Base-by-base conservation (phyloP, 2,797 vertebrate genomes). In the Myotis vivesi region DNA sequence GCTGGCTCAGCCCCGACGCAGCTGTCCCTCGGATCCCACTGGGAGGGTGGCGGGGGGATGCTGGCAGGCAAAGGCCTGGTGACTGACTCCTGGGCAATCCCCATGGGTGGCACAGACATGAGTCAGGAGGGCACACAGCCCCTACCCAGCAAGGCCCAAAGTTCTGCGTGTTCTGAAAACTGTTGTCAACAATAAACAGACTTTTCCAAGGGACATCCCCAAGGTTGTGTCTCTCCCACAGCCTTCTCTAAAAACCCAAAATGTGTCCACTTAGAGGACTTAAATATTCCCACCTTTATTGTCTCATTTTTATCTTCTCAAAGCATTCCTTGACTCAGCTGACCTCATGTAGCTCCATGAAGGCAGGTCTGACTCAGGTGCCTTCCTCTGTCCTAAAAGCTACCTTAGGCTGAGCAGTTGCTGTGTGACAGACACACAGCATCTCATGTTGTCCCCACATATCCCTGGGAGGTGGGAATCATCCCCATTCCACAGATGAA, bases 91-190 rank as follows among this genome's bases (percentile, higher is more conserved):
- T 44, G 73, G 77, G 85, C 73, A 36, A 1, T 53, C 41, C 83
- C 83, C 55, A 55, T 11, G 41, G 80, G 91, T 87, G 92, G 97
- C 89, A 91, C 87, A 94, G 82, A 30, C 46, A 1, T 95, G 97
- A 97, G 94, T 96, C 95, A 96, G 79, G 36, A 91, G 89, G 77
- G 94, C 97, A 90, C 5, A 16, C 13, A 5, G 91, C 92, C 66
- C 96, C 72, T 77, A 80, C 12, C 36, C 80, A 30, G 3, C 2
- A 5, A 91, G 72, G 33, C 71, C 62, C 0, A 0, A 68, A 53
- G 36, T n/a, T 23, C 92, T 22, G 0, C 22, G 1, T 19, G 81
- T n/a, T 64, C 87, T 17, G 0, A 66, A 68, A 46, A 51, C 33
- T 1, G 19, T 15, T 1, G 0, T 33, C 23, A 72, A 53, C 64